Percentiles rank a stretch among this genome's conserved stretches.
Conservation (phyloP, 1,140 invertebrate species). For the Scaptomyza graminum region DNA sequence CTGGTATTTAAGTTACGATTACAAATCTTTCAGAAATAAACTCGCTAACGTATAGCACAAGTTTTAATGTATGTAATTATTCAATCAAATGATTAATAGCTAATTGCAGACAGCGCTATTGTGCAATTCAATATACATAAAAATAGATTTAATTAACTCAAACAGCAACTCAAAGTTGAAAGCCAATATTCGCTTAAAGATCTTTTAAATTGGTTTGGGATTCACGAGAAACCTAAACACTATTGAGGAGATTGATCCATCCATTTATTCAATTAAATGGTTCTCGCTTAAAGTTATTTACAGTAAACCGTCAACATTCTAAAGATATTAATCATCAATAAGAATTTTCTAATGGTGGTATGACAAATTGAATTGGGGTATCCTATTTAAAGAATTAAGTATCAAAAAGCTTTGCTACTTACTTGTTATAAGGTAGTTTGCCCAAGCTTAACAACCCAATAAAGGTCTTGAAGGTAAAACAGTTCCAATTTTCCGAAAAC, state of each 20-base stretch:
- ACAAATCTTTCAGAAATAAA: conserved; percentile 13
- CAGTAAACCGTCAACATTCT: no score
- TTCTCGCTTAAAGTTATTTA: no score
- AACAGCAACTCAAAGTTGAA: not conserved
- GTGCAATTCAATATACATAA: conserved; percentile 4
- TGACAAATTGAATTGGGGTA: no score
- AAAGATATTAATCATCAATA: no score
- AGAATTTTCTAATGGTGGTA: no score
- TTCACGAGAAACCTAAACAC: not conserved
- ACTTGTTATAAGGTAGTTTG: no score
- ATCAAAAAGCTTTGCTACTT: no score
- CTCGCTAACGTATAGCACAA: conserved; percentile 1
- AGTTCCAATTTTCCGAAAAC: no score
- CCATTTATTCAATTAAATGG: not conserved
- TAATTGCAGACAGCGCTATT: conserved; percentile 26
- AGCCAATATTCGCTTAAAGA: conserved; percentile 1
- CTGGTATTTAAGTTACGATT: conserved; percentile 6
- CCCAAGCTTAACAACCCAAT: no score
- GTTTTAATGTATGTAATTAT: conserved; percentile 44
- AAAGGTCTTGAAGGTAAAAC: no score
- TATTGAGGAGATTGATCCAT: not conserved
- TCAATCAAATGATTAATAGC: conserved; percentile 43
- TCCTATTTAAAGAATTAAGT: no score
- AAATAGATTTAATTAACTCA: conserved; percentile 19
- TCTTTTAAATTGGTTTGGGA: not conserved